Evolutionary conservation across 2,888 invertebrate species (phyloP), one percentile per base, ranked within the genome.

Genomic region (Melinaea marsaeus): DNA sequence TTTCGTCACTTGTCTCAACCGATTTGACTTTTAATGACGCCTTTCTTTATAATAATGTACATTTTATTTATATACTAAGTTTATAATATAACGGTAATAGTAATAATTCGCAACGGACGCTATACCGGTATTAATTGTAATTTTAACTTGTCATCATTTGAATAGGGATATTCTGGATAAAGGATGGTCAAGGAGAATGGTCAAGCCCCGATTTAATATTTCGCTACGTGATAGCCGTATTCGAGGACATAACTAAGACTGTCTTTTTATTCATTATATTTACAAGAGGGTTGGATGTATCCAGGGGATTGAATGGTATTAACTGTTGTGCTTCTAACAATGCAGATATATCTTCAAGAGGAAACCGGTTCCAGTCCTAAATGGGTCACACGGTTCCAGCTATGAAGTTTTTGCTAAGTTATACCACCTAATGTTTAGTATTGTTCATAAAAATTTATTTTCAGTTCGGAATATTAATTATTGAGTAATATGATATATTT

Each of bases 321-420:
- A 86, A 86, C 86, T 88, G 84, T 85, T 86, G 79, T 85, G 78
- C 80, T 76, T 83, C 78, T 81, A 85, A 90, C 89, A 89, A 90
- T 86, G 78, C 79, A 81, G 80, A 78, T 77, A 80, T 79, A 83
- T 86, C 88, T 86, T 86, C 81, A 85, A 85, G 88, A 86, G 81
- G 79, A 87, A 90, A 90, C 90, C 90, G 90, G 90, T 90, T 89
- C 80, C 80, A 81, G 79, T 77, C 74, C 83, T 88, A 89, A 90
- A 90, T 90, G 90, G 90, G 90, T 90, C 90, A 89, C 90, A 90
- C 90, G 90, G 89, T 89, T 86, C 79, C 83, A 83, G 80, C 81
- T 83, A 83, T 85, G 81, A 79, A 79, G 80, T 86, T 86, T 85
- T 86, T 86, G 81, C 68, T 54, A 66, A 51, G 22, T 51, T 51